Base-by-base conservation (phyloP, 1,140 invertebrate species). In the Euwallacea fornicatus region DNA sequence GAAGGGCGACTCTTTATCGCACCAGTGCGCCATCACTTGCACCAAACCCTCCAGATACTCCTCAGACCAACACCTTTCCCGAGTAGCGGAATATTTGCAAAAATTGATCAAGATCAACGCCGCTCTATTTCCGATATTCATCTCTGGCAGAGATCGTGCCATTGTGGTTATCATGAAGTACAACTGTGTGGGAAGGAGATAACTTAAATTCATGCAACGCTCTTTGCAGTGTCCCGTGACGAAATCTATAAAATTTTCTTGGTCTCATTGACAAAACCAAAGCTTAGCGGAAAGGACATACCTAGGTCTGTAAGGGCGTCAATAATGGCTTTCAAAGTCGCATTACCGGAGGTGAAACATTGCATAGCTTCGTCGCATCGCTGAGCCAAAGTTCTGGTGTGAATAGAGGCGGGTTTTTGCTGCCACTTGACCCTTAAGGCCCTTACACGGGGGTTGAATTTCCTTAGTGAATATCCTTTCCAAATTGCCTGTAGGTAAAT, bases 1-100 rank as follows among this genome's bases (percentile, higher is more conserved):
- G 43, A 89, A 77, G 15, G 83, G 81, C 11, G 82, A 82, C 72
- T 89, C 86, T 72, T 87, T 89, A 69, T 87, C 88, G 76, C 87
- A 88, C 81, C 86, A 89, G 46, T 87, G 83, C 75, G 84, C 77
- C 83, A 89, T 83, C 76, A 87, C 81, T 67, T 81, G 84, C 43
- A 87, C 62, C 9, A 86, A 73, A 7, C 79, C 80, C 44, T 82
- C 75, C 16, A 86, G 80, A 46, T 78, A 76, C 6, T 74, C n/a
- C 0, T 76, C 73, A 41, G 67, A 8, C 74, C 77, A 81, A 41
- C 72, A 72, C 43, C 67, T 53, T 6, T 54, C 7, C 8, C 53
- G 69, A 7, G 80, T 82, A 7, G 73, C 63, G n/a, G 66, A 16
- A 72, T 77, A 83, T 75, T 81, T 82, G 7, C 82, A 81, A 59